phyloP scores from a whole-genome alignment of 2,888 invertebrate species.

The Apotomis betuletana region DNA sequence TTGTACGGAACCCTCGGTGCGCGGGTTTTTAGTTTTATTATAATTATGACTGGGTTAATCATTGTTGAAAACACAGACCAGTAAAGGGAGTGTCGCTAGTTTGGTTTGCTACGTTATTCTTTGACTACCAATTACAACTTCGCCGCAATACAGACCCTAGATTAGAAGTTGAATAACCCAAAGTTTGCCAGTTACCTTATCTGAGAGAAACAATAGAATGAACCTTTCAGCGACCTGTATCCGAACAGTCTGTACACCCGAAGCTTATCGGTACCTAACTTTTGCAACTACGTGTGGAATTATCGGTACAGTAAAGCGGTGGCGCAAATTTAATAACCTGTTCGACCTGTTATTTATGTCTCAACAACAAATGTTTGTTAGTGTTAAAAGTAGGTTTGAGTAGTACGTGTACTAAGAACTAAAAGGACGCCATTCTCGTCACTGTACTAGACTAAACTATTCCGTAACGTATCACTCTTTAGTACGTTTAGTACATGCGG shows the following conservation, averaged over 20 bases:
- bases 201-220: constrained; percentile 13
- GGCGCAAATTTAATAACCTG: neutral
- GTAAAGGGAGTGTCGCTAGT: neutral
- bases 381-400: too few species aligned
- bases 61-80: too few species aligned
- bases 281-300: constrained; percentile 9
- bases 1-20: too few species aligned
- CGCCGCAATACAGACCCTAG: constrained; percentile 3
- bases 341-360: too few species aligned
- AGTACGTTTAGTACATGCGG: too few species aligned
- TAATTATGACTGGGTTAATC: too few species aligned
- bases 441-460: too few species aligned
- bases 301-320: neutral
- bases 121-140: constrained; percentile 22
- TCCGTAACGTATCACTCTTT: too few species aligned
- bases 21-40: too few species aligned
- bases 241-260: constrained; percentile 7
- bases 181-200: constrained; percentile 30
- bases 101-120: neutral
- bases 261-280: constrained; percentile 18
- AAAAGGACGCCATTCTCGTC: too few species aligned
- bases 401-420: too few species aligned
- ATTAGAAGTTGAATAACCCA: constrained; percentile 16
- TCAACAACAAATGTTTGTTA: too few species aligned
- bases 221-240: constrained; percentile 15